Conservation (phyloP, 2,797 vertebrate species). For the Sternarchorhynchus goeldii region DNA sequence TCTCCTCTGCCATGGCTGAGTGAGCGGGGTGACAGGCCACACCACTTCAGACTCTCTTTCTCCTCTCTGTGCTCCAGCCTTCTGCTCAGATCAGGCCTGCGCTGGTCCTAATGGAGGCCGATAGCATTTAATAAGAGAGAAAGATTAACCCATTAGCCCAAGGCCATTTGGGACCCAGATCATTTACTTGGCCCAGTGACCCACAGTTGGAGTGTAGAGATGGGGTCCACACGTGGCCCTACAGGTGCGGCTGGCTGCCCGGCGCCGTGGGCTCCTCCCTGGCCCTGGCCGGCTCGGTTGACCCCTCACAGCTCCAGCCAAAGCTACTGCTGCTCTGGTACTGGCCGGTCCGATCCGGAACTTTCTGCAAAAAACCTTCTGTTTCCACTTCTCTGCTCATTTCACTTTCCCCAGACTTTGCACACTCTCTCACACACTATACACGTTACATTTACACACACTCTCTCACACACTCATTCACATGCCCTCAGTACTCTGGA, state of each 20-base stretch:
- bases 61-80: slow-evolving; percentile 45
- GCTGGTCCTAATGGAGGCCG: slow-evolving; percentile 59
- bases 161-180: slow-evolving; percentile 57
- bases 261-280: slow-evolving; percentile 5
- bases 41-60: slow-evolving; percentile 47
- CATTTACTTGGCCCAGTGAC: slow-evolving; percentile 64
- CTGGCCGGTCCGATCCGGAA: too few relatives aligned
- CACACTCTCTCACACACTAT: too few relatives aligned
- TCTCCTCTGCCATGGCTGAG: slow-evolving; percentile 37
- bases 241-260: background rate
- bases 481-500: too few relatives aligned
- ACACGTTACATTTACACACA: too few relatives aligned
- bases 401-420: too few relatives aligned
- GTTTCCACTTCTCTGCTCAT: too few relatives aligned
- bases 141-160: slow-evolving; percentile 61
- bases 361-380: too few relatives aligned
- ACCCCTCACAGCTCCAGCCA: background rate
- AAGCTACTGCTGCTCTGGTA: background rate
- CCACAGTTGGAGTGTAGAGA: slow-evolving; percentile 51
- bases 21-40: slow-evolving; percentile 39
- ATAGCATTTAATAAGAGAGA: slow-evolving; percentile 61
- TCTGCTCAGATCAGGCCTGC: slow-evolving; percentile 48
- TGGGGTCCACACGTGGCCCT: slow-evolving; percentile 39
- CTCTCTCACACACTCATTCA: too few relatives aligned
- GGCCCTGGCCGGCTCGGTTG: slow-evolving; percentile 15